Evolutionary conservation across 2,113 vertebrate genomes (phyloP).

Genomic region (Chauna torquata): DNA sequence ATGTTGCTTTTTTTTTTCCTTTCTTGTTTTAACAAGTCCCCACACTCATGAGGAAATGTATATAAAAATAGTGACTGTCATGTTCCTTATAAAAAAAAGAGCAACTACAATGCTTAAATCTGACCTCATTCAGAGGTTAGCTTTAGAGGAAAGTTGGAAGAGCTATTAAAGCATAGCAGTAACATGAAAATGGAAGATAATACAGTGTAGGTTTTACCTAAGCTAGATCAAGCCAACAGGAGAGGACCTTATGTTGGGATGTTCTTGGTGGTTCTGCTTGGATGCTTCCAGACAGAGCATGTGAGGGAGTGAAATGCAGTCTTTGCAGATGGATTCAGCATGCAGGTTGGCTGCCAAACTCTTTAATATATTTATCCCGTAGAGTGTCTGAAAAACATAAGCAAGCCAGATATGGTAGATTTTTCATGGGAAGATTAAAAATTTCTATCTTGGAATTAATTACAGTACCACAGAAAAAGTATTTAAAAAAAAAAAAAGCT

Average conservation of each 20-base stretch:
- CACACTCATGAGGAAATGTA: background rate
- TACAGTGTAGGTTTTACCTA: background rate
- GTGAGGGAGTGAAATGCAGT: background rate
- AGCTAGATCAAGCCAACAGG: background rate
- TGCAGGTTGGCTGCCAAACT: background rate
- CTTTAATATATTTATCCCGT: background rate
- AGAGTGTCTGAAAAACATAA: background rate
- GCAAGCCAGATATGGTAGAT: background rate
- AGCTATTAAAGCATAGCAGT: background rate
- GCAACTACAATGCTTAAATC: background rate
- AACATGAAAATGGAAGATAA: background rate
- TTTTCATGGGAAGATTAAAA: background rate
- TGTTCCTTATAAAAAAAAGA: background rate
- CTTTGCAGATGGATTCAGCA: background rate
- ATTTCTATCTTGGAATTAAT: background rate
- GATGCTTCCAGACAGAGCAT: fast-evolving
- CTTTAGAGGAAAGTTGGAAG: background rate
- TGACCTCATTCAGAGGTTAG: background rate
- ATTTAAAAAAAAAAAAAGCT: background rate
- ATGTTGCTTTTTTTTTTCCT: background rate
- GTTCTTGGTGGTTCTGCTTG: background rate
- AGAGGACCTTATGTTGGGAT: background rate
- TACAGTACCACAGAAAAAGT: background rate
- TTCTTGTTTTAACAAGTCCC: too few species aligned
- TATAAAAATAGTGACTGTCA: fast-evolving